These are phyloP conservation scores for Diaprepes abbreviatus DNA, from an alignment of 2,888 invertebrate genomes.

Conservation along the genomic window DNA sequence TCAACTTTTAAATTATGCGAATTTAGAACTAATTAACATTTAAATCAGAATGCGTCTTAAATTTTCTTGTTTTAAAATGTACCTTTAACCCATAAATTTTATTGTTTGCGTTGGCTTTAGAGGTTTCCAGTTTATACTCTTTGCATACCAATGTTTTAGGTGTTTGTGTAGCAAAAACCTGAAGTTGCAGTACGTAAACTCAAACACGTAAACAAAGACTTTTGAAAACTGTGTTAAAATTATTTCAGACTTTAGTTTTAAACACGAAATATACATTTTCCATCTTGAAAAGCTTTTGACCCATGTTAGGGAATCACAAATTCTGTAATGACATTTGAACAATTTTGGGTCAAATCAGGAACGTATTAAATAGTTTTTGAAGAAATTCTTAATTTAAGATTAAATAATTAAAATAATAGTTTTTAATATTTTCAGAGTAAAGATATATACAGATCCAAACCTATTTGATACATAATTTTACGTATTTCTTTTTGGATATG, in stretches of 20 bases:
- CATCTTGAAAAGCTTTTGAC: neutral
- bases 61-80: neutral
- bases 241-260: neutral
- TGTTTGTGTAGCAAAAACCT: neutral
- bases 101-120: neutral
- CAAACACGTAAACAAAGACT: neutral
- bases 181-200: neutral
- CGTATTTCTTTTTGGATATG: too few relatives aligned
- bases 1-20: too few relatives aligned
- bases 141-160: conserved; percentile 3
- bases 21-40: neutral
- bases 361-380: too few relatives aligned
- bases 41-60: neutral
- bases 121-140: neutral
- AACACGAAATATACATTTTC: neutral
- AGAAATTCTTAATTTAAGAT: too few relatives aligned
- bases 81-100: neutral
- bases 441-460: too few relatives aligned
- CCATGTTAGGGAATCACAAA: neutral
- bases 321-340: too few relatives aligned
- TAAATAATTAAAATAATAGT: too few relatives aligned
- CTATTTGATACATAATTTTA: too few relatives aligned
- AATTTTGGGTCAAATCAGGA: too few relatives aligned
- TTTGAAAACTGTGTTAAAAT: neutral
- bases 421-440: too few relatives aligned